Evolutionary conservation across 2,888 invertebrate genomes (phyloP), one percentile per base, ranked within the genome.

Genomic region (Tholera decimalis): DNA sequence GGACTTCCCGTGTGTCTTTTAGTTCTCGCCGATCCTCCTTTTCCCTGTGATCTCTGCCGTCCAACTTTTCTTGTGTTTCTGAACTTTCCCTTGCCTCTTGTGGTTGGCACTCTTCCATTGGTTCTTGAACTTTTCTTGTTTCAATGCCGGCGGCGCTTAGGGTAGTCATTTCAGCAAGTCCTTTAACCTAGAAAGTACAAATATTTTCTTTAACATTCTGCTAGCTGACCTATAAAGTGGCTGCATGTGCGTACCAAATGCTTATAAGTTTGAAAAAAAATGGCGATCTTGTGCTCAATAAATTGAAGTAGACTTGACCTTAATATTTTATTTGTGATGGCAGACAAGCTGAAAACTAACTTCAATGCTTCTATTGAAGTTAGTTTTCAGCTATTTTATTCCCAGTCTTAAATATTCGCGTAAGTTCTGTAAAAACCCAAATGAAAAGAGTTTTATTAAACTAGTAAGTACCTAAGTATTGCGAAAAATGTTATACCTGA

Each of bases 131-230:
- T 87, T 89, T 94, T 88, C 92, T 92, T 81, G 90, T 89, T 82
- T 92, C 94, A 84, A 96, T 96, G 88, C 96, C 93, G 83, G 96
- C 96, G 83, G 96, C 96, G 88, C 97, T 97, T 92, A 98, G 96
- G 91, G 98, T 98, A 90, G 98, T 98, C 98, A 98, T 98, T 96
- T 98, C 98, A 94, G 98, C 98, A 90, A 98, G 96, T 89, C 98
- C 98, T 96, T 98, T 98, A 74, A 98, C 96, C 96, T 96, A 83
- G 47, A 90, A 89, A 61, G 33, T n/a, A 57, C 8, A 9, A 57
- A 50, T 33, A 20, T 50, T 41, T 30, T 44, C 3, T 24, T 35
- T 43, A 37, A 33, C 8, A 41, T 20, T n/a, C 20, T n/a, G 24
- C 1, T 18, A 39, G 3, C 7, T 35, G 26, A n/a, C n/a, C 0